Evolutionary conservation across 2,797 vertebrate species (phyloP).

Genomic region (Falco novaeseelandiae): DNA sequence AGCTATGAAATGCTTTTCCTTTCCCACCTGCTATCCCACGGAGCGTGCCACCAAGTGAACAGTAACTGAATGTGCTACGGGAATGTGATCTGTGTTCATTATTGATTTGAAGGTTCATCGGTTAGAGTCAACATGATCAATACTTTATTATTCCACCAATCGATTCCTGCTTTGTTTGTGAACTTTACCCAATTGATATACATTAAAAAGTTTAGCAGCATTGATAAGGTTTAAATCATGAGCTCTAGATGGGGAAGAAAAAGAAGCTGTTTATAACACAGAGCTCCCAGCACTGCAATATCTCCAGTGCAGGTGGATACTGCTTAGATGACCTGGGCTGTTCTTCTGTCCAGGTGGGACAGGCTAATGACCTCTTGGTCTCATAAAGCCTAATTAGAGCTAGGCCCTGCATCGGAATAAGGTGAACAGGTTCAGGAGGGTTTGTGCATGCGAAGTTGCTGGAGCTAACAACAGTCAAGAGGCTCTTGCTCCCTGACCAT

Average conservation of each 20-base stretch:
- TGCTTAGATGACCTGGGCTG: not conserved
- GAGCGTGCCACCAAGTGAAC: not conserved
- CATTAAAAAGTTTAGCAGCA: conserved; percentile 20
- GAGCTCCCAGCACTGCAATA: not conserved
- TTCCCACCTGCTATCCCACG: not conserved
- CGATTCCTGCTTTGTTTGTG: conserved; percentile 7
- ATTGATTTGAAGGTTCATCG: not conserved
- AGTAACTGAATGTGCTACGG: not conserved
- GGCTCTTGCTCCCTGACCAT: not conserved
- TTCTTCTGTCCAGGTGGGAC: not conserved
- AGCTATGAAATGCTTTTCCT: not conserved
- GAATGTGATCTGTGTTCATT: not conserved
- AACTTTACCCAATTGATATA: conserved; percentile 27
- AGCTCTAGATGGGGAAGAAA: not conserved
- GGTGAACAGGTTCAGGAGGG: not conserved
- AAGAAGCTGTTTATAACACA: not conserved
- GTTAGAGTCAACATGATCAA: conserved; percentile 2
- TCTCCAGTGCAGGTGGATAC: not conserved
- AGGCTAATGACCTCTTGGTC: not conserved
- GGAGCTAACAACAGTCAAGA: not conserved
- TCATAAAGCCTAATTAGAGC: not conserved
- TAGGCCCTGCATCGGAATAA: not conserved
- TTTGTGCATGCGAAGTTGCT: not conserved
- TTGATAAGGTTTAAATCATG: conserved; percentile 5
- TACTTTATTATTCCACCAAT: conserved; percentile 35